Base-by-base conservation (phyloP, 1,140 invertebrate species). In the Drosophila nebulosa region DNA sequence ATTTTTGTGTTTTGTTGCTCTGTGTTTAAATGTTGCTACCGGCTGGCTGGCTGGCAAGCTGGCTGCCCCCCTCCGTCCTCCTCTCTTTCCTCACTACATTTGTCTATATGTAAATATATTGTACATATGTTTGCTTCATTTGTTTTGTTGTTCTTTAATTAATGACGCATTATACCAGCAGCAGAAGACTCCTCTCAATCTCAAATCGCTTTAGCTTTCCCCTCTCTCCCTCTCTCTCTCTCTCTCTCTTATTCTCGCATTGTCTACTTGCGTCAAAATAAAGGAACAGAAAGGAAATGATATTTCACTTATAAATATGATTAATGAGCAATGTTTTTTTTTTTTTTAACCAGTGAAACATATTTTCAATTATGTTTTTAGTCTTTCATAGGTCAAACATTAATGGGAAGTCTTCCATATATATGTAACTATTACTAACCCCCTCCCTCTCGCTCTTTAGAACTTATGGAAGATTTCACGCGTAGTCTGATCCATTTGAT, bases 111-210 rank as follows among this genome's bases (percentile, higher is more conserved):
- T 32, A 10, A 10, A 9, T 69, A 22, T 39, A 52, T 42, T 50
- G 39, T 74, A 67, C 66, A 68, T 59, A 66, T 72, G 79, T 52
- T 65, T 36, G 21, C 18, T 73, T 76, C 51, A 61, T 66, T 80
- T 59, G 46, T 64, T 69, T 64, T 65, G 53, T 42, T 80, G 74
- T 74, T n/a, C n/a, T n/a, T 85, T 86, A 78, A 85, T 85, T 81
- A 85, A 85, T 85, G 81, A 85, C 81, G 81, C 81, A 85, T 73
- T 86, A 55, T 69, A 51, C 46, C 65, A 42, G 58, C 57, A 55
- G 14, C 65, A 42, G 58, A 51, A 55, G 14, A 16, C 4, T 46
- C 32, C 69, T 55, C 55, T 56, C 72, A 32, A 56, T 80, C 16
- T 81, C 63, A 64, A 52, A n/a, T n/a, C n/a, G n/a, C n/a, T n/a